Evolutionary conservation across 2,888 invertebrate genomes (phyloP).

Genomic region (Eupithecia abbreviata): DNA sequence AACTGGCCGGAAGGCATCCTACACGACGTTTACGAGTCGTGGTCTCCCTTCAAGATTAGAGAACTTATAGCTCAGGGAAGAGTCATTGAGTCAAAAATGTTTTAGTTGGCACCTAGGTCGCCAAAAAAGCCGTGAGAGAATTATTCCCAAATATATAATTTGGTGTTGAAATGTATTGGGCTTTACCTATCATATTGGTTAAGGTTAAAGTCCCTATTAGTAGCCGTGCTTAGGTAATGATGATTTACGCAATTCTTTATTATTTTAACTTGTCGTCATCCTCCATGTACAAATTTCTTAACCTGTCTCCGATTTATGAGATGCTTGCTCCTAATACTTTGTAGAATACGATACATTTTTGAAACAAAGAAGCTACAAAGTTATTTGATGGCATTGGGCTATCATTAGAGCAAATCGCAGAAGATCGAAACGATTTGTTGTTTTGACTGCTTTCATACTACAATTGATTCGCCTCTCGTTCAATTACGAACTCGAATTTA

Average conservation of each 20-base stretch:
- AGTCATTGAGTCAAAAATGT: neutral
- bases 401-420: neutral
- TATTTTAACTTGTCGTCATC: neutral
- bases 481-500: neutral
- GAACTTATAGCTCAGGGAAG: neutral
- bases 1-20: too few species aligned
- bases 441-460: neutral
- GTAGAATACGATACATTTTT: neutral
- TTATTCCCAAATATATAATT: neutral
- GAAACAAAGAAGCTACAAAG: neutral
- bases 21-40: too few species aligned
- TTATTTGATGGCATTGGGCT: neutral
- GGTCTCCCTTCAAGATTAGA: neutral
- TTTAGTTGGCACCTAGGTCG: neutral
- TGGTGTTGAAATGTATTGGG: neutral
- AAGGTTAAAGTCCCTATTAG: constrained; percentile 24
- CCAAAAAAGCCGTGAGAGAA: neutral
- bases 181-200: neutral
- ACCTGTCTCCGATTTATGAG: neutral
- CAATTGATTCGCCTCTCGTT: neutral
- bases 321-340: neutral
- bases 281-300: neutral
- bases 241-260: neutral
- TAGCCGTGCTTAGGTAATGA: constrained; percentile 1
- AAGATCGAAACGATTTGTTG: neutral